Base-by-base conservation (phyloP, 1,140 invertebrate genomes). In the Drosophila pallidifrons region DNA sequence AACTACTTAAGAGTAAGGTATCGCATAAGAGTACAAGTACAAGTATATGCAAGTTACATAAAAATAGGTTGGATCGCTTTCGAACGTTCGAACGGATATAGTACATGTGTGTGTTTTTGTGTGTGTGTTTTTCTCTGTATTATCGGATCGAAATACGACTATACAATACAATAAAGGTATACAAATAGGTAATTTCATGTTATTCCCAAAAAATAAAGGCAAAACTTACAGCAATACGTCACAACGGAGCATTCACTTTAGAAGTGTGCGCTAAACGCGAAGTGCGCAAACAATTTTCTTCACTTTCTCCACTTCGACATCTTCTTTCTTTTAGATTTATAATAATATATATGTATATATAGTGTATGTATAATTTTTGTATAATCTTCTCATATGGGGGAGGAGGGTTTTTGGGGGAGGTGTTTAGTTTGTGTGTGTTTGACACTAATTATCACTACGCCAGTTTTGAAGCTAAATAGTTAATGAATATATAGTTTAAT, bases 391-490 rank as follows among this genome's bases (percentile, higher is more conserved):
- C 46, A 63, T 43, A 16, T 6, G 43, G 28, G 46, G 43, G 52
- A 30, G 20, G 20, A 20, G 8, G 49, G 49, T 11, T 46, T 16
- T 57, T 25, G 57, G 55, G 15, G 51, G 55, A n/a, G 51, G 38
- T 38, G 30, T 59, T 58, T 46, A 38, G 70, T 80, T 83, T 89
- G 83, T 89, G 81, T 85, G 83, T 88, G 83, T 88, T 88, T 89
- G 85, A 88, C 83, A 88, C 83, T 88, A 88, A 88, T 88, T 89
- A 88, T 88, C 83, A 88, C 83, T 88, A 89, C 83, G 81, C 77
- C 85, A 88, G 85, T 88, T 20, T 20, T 83, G 85, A 88, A 88
- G 82, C 79, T 82, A 77, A 80, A 78, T 80, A 89, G 77, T 74
- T 83, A 67, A 57, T 49, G 46, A 79, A 38, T 57, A 57, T 20